A percentile compares a stretch with the other conserved stretches of the same genome.
These are phyloP conservation scores for Sylvia borin DNA, from an alignment of 2,797 vertebrate species.

Conservation along the genomic window DNA sequence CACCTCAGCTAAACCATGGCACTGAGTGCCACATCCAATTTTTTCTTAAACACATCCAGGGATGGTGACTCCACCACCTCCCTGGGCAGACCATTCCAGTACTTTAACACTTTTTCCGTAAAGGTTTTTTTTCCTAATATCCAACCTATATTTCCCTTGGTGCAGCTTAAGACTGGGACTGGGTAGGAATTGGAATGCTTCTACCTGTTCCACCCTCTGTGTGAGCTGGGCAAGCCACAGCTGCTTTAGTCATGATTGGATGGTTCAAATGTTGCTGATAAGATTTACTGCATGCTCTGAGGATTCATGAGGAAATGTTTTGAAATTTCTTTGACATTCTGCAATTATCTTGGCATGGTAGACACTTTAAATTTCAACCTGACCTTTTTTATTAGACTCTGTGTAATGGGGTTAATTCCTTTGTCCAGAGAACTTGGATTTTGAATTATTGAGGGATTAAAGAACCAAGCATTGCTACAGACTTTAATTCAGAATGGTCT, in stretches of 20 bases:
- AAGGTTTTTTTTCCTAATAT: background rate
- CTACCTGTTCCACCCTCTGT: background rate
- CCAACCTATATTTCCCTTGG: background rate
- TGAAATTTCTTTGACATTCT: background rate
- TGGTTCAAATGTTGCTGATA: background rate
- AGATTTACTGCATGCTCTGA: background rate
- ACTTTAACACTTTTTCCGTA: background rate
- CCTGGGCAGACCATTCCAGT: background rate
- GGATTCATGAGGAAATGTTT: background rate
- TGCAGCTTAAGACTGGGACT: background rate
- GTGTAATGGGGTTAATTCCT: background rate
- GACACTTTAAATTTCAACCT: background rate
- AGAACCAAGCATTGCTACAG: background rate
- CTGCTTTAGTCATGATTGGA: background rate
- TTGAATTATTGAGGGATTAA: background rate
- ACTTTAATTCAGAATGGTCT: background rate
- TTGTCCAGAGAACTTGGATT: background rate
- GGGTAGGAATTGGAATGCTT: background rate
- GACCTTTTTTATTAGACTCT: background rate
- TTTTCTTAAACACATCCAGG: background rate
- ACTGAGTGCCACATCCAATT: background rate
- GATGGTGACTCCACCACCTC: background rate
- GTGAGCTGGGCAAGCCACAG: background rate
- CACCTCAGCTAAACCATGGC: background rate
- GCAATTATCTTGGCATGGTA: background rate